These are phyloP conservation scores for Probaryconus sp. DNA, from an alignment of 1,140 invertebrate genomes.

Conservation along the genomic window DNA sequence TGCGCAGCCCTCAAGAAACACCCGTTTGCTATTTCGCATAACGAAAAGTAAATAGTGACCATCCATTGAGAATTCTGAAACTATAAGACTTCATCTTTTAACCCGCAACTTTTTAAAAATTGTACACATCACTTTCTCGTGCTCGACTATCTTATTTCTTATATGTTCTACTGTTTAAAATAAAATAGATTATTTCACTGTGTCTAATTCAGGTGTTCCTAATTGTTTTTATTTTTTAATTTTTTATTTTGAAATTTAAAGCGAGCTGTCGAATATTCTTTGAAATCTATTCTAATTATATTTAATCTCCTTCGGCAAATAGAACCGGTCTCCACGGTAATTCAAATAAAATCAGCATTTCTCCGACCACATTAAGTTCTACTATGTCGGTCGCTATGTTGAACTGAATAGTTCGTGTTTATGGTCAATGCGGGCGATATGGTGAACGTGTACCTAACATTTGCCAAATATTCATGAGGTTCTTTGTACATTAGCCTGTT, in stretches of 20 bases:
- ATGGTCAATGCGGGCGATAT: neutral
- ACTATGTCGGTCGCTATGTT: neutral
- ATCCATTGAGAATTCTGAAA: constrained; percentile 49
- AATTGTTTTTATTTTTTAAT: no score
- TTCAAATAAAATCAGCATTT: neutral
- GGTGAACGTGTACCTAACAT: constrained; percentile 6
- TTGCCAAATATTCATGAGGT: constrained; percentile 9
- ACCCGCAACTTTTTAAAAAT: neutral
- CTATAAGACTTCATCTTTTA: constrained; percentile 1
- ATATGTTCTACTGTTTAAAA: neutral
- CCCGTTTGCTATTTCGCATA: constrained; percentile 66
- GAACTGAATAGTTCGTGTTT: constrained; percentile 4
- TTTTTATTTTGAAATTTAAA: no score
- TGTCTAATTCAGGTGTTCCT: no score
- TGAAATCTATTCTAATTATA: no score
- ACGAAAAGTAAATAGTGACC: constrained; percentile 70
- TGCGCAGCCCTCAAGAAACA: constrained; percentile 68
- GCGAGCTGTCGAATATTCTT: no score
- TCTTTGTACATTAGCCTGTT: neutral
- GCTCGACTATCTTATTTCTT: no score
- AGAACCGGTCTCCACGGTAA: no score
- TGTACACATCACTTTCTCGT: no score
- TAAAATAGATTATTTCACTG: no score
- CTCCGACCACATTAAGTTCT: neutral
- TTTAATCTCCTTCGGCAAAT: no score